Percentiles rank a stretch among this genome's conserved stretches.
Conservation (phyloP, 2,113 vertebrate genomes). For the Mionectes macconnelli region DNA sequence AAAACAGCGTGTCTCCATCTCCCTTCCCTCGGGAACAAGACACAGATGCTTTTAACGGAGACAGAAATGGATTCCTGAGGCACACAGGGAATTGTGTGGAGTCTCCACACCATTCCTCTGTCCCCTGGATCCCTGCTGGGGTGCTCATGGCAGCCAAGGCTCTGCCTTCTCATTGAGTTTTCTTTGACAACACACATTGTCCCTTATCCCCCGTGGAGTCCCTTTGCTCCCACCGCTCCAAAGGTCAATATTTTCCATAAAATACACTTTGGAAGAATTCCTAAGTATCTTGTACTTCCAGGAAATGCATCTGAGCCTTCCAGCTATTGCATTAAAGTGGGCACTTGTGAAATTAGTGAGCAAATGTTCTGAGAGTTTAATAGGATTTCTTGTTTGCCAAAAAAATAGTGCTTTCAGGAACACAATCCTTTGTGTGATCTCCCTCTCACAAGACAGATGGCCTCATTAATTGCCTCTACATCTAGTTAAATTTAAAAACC, state of each 20-base stretch:
- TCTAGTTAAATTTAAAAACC: conserved; percentile 77
- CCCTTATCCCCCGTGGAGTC: not conserved
- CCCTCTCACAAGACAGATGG: conserved; percentile 79
- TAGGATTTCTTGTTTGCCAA: conserved; percentile 66
- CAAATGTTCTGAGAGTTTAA: not conserved
- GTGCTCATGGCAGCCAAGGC: not conserved
- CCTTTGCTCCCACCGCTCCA: not conserved
- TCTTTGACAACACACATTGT: not conserved
- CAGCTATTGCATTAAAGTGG: conserved; percentile 31
- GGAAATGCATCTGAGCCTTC: conserved; percentile 39
- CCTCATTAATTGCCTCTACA: conserved; percentile 81
- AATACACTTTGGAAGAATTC: conserved; percentile 24
- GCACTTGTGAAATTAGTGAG: conserved; percentile 20
- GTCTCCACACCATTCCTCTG: not conserved
- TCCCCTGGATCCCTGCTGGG: not conserved
- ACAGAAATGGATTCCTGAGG: not conserved
- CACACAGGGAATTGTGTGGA: not conserved
- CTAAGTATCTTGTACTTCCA: conserved; percentile 20
- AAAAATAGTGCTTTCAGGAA: conserved; percentile 54
- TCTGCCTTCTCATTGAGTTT: not conserved
- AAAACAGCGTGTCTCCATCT: not conserved
- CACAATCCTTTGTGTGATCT: conserved; percentile 65
- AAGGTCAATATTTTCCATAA: conserved; percentile 43
- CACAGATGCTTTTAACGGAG: not conserved
- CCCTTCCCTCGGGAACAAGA: not conserved